Evolutionary conservation across 2,888 invertebrate genomes (phyloP).

Genomic region (Melangyna quadrimaculata): DNA sequence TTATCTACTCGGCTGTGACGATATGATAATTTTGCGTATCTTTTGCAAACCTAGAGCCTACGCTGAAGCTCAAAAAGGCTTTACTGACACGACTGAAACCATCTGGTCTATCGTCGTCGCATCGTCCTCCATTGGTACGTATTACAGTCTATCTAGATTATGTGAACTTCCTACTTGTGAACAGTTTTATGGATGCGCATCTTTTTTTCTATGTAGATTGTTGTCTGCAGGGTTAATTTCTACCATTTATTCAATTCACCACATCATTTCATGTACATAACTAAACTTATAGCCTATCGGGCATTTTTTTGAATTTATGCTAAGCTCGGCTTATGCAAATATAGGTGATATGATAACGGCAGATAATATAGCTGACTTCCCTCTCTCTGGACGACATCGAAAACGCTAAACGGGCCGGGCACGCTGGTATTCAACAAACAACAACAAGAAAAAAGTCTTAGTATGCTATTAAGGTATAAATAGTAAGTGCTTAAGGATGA

Average conservation of each 20-base stretch:
- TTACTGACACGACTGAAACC: neutral
- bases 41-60: neutral
- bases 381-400: neutral
- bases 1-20: conserved; percentile 20
- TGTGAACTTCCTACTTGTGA: conserved; percentile 39
- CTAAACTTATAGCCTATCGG: conserved; percentile 32
- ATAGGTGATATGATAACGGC: conserved; percentile 69
- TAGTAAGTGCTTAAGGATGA: conserved; percentile 39
- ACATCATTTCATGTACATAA: conserved; percentile 23
- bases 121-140: no score
- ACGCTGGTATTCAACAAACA: conserved; percentile 14
- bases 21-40: conserved; percentile 29
- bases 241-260: conserved; percentile 60
- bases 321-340: conserved; percentile 66
- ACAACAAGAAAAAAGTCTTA: conserved; percentile 17
- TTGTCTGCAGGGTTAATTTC: conserved; percentile 59
- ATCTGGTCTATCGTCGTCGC: neutral
- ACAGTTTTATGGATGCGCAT: conserved; percentile 40
- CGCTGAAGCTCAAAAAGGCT: neutral
- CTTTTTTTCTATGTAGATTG: conserved; percentile 36
- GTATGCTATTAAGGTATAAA: conserved; percentile 57
- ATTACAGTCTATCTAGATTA: conserved; percentile 2
- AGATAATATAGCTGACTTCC: conserved; percentile 58
- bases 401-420: conserved; percentile 12
- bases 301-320: conserved; percentile 65